Evolutionary conservation across 2,797 vertebrate genomes (phyloP), one percentile per base, ranked within the genome.

Genomic region (Pteropus rufus): DNA sequence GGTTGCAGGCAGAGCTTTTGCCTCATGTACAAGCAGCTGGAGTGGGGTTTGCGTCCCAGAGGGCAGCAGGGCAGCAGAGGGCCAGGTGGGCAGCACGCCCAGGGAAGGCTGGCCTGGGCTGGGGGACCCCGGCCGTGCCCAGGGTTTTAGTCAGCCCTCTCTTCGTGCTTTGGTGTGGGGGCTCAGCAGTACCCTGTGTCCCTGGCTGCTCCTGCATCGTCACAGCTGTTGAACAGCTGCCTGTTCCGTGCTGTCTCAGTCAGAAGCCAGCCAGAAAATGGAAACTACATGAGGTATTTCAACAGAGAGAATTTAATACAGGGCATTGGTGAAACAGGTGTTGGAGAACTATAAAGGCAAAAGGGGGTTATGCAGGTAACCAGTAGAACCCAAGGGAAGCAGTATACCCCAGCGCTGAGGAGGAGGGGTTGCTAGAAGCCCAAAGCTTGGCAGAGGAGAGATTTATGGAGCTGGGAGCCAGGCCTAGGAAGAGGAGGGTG

Each of bases 1-100:
- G 97, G 97, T 93, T 85, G 80, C 29, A 0, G 96, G 97, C 97
- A 65, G 85, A 3, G 56, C 94, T 96, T 79, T 54, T n/a, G 80
- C 92, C 93, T 93, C 77, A 11, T 36, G 4, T 39, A 10, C 73
- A 62, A 92, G 95, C 93, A 95, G 93, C 92, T 88, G 46, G 64
- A 36, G 29, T 14, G 39, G 39, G 72, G 24, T 79, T 62, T 91
- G 62, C 72, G n/a, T 89, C 73, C 84, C 58, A 9, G 41, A 52
- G 54, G 87, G 49, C 19, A 8, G 91, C 7, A 0, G 58, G 46
- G 67, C 1, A 10, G 91, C 15, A 7, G 69, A n/a, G 69, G 39
- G 82, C 36, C 3, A 1, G 41, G 49, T 2, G 4, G 69, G 69
- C 46, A 9, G 88, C 70, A 46, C 3, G 11, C 14, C 6, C 82